A percentile compares a stretch with the other conserved stretches of the same genome.
Conservation (phyloP, 23 tunicate genomes). For the Styela clava region DNA sequence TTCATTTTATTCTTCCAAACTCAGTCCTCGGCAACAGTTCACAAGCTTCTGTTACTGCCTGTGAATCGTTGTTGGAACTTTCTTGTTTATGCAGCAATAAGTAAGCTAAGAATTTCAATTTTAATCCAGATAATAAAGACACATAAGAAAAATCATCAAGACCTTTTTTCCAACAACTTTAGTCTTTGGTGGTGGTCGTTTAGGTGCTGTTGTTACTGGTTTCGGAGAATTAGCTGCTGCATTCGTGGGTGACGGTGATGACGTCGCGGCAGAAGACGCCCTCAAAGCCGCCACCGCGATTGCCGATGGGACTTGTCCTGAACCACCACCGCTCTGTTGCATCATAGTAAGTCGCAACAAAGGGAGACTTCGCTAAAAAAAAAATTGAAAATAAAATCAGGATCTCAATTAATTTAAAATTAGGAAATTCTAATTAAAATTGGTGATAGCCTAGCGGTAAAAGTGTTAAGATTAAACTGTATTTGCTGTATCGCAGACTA, state of each 20-base stretch:
- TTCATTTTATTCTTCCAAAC: too few species aligned
- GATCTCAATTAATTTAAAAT: too few species aligned
- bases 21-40: too few species aligned
- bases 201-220: background rate
- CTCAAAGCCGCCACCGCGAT: conserved; percentile 49
- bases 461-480: too few species aligned
- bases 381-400: background rate
- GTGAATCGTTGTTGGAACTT: too few species aligned
- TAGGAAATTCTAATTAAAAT: background rate
- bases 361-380: conserved; percentile 74
- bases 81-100: too few species aligned
- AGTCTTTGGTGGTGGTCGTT: background rate
- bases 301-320: conserved; percentile 37
- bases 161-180: conserved; percentile 7
- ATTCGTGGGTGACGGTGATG: conserved; percentile 19
- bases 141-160: too few species aligned
- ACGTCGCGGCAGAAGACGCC: conserved; percentile 16
- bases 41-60: too few species aligned
- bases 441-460: too few species aligned
- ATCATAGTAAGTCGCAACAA: conserved; percentile 79
- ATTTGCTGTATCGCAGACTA: too few species aligned
- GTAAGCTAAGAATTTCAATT: too few species aligned
- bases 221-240: background rate
- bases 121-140: too few species aligned
- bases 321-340: conserved; percentile 54